A percentile compares a stretch with the other conserved stretches of the same genome.
These are phyloP conservation scores for Crenichthys baileyi DNA, from an alignment of 2,797 vertebrate genomes.

Conservation along the genomic window DNA sequence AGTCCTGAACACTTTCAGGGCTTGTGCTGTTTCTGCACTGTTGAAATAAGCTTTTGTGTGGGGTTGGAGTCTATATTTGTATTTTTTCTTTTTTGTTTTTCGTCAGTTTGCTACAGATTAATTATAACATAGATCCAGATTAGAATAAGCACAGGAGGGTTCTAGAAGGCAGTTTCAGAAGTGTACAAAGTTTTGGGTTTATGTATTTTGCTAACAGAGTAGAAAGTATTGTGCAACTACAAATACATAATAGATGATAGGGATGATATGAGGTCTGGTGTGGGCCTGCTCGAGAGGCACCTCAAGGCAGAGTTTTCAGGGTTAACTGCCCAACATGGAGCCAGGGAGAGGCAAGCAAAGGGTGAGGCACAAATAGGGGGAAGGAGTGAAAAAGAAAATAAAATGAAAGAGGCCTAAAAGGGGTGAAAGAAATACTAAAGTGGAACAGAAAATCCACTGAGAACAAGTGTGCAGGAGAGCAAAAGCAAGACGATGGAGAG, in stretches of 20 bases:
- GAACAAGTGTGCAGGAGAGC: slow-evolving; percentile 41
- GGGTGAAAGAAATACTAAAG: slow-evolving; percentile 17
- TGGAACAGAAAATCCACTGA: background rate
- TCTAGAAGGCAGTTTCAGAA: background rate
- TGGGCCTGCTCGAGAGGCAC: slow-evolving; percentile 27
- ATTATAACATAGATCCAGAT: too few species aligned
- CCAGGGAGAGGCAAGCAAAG: slow-evolving; percentile 11
- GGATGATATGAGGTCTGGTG: slow-evolving; percentile 19
- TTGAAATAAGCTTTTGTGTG: too few species aligned
- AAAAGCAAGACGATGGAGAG: slow-evolving; percentile 24
- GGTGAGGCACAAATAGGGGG: background rate
- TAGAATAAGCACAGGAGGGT: too few species aligned
- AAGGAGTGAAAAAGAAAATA: background rate
- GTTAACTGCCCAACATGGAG: slow-evolving; percentile 63
- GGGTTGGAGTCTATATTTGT: too few species aligned
- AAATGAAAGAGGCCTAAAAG: slow-evolving; percentile 13
- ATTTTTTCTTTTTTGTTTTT: too few species aligned
- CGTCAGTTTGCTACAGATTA: too few species aligned
- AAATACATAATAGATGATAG: background rate
- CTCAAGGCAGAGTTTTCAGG: slow-evolving; percentile 56
- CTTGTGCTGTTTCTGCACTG: too few species aligned
- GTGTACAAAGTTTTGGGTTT: background rate
- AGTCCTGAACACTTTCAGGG: too few species aligned
- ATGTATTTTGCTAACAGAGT: background rate
- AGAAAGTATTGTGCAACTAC: background rate